Evolutionary conservation across 2,888 invertebrate genomes (phyloP).

Genomic region (Catocala nupta): DNA sequence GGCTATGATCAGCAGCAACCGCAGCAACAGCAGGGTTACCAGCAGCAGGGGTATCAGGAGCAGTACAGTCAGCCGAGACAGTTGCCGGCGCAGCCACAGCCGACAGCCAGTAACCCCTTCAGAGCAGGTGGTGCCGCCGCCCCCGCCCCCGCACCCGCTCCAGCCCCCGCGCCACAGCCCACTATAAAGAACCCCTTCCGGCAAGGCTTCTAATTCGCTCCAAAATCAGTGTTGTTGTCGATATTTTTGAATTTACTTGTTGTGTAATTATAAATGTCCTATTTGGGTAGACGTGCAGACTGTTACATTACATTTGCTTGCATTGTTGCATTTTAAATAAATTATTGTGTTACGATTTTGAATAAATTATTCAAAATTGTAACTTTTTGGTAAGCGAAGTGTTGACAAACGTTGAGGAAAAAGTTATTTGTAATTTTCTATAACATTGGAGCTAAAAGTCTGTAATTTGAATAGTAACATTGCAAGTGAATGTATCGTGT

Average conservation of each 20-base stretch:
- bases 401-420: background rate
- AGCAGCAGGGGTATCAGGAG: constrained; percentile 60
- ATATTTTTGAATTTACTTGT: constrained; percentile 84
- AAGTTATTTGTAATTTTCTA: background rate
- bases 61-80: constrained; percentile 78
- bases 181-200: constrained; percentile 92
- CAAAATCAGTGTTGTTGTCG: constrained; percentile 80
- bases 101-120: constrained; percentile 80
- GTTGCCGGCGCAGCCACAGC: constrained; percentile 82
- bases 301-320: constrained; percentile 31
- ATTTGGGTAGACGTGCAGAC: constrained; percentile 67
- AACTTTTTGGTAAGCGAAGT: background rate
- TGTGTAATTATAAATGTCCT: constrained; percentile 85
- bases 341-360: background rate
- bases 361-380: background rate
- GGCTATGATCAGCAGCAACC: constrained; percentile 59
- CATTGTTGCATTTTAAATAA: constrained; percentile 5
- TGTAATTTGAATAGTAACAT: constrained; percentile 5
- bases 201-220: constrained; percentile 90
- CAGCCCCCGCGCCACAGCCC: constrained; percentile 73
- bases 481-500: constrained; percentile 25
- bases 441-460: background rate
- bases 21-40: constrained; percentile 68
- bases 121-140: constrained; percentile 64
- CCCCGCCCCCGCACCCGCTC: constrained; percentile 68